Evolutionary conservation across 2,113 vertebrate genomes (phyloP), one percentile per base, ranked within the genome.

Genomic region (Atlantisia rogersi): DNA sequence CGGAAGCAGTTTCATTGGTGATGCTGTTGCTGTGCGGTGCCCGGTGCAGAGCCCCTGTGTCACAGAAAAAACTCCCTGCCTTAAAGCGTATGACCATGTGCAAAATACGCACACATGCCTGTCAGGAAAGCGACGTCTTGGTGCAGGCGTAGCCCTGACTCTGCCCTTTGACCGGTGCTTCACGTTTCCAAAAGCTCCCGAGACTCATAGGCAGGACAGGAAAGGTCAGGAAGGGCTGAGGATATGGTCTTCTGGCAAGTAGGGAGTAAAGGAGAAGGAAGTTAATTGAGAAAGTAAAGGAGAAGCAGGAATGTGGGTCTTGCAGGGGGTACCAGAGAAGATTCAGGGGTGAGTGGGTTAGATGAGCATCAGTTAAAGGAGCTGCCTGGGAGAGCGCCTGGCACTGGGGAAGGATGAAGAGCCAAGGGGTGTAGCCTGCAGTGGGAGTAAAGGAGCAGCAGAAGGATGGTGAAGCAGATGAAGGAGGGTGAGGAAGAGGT

Each of bases 1-100:
- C 91, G 90, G 94, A 74, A 98, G 95, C 68, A 98, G 91, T 96
- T 92, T 98, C 98, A 98, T 98, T 96, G 98, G 97, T 90, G 94
- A 69, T 52, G 91, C 58, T 25, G 73, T 65, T 94, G 88, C 60
- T 50, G 85, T 18, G 44, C 44, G 10, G 69, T 52, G 86, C 64
- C 91, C 60, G 88, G 22, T 81, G 74, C 68, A 52, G 85, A 97
- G 39, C 20, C n/a, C 80, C 17, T 24, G 86, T 60, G 37, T 87
- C 86, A 88, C 63, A 88, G 73, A 73, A 59, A 40, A 64, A 76
- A 0, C 39, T 88, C 44, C 53, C 26, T 58, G 40, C 78, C 87
- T 80, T 69, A 77, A 82, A 76, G 31, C 16, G 35, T n/a, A 15
- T 9, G 50, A 91, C 65, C 53, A 86, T 83, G 85, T 67, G 88